Evolutionary conservation across 2,113 vertebrate species (phyloP), one percentile per base, ranked within the genome.

Genomic region (Saimiri boliviensis): DNA sequence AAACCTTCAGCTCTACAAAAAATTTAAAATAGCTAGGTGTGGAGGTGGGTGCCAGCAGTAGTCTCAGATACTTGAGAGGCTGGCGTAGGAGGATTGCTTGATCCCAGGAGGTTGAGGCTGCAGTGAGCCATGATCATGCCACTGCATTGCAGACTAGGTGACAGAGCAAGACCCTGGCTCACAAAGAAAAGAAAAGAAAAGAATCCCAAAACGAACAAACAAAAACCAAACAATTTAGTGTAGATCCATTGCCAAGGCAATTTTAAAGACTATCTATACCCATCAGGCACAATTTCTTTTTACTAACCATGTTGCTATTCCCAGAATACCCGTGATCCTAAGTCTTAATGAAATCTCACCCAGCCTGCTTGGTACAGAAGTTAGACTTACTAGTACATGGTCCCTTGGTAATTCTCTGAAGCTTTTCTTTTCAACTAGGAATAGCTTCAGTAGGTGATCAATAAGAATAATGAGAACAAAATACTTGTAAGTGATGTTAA

Each of bases 361-460:
- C 35, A 35, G 77, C 19, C 49, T 91, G 32, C 42, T 13, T 54
- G 16, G 32, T 86, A 88, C 8, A 92, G n/a, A 92, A 88, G 66
- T 89, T 40, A 86, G 23, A 77, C 9, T 85, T 54, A 80, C 35
- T 42, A 68, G 20, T 84, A n/a, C 45, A 54, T 16, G 37, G 60
- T 83, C 8, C 32, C 32, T 45, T 45, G 23, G 27, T 93, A 91
- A 49, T 35, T 42, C n/a, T 92, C 40, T 89, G 45, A 85, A 91
- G 45, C 23, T 94, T 70, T 77, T 84, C 42, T 35, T 92, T 92
- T 70, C 56, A 93, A 81, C 8, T 91, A 19, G 12, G n/a, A 96
- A 37, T 87, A 95, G 87, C n/a, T 87, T 63, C 19, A 93, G 8
- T 11, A 68, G 81, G 27, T 70, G 54, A 84, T 21, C 11, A 58